Evolutionary conservation across 2,113 vertebrate genomes (phyloP).

Genomic region (Nipponia nippon): DNA sequence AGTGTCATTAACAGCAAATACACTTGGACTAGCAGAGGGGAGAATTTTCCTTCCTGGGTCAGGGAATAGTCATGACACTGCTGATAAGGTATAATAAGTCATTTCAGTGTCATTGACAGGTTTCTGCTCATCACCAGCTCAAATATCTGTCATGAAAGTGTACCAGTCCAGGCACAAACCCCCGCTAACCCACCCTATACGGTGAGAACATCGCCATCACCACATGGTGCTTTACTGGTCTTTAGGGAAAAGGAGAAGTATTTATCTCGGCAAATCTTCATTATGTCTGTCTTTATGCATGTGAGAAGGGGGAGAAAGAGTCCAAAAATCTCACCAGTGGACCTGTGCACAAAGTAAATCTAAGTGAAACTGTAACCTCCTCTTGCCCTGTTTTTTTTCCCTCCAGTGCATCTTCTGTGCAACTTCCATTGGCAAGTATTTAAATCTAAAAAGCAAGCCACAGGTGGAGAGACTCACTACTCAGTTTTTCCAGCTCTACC

Average conservation of each 20-base stretch:
- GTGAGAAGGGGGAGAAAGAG: not conserved
- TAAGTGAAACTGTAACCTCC: not conserved
- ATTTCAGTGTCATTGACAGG: not conserved
- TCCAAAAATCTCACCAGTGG: not conserved
- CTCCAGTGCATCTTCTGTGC: not conserved
- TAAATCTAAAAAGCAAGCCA: not conserved
- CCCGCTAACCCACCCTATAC: not conserved
- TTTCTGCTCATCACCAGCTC: not conserved
- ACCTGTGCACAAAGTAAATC: not conserved
- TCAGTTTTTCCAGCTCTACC: not conserved
- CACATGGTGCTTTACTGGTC: not conserved
- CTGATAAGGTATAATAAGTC: not conserved
- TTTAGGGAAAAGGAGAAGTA: not conserved
- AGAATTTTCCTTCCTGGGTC: not conserved
- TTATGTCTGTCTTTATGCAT: not conserved
- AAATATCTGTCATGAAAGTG: not conserved
- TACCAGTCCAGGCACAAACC: not conserved
- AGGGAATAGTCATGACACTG: not conserved
- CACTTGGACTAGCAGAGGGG: not conserved
- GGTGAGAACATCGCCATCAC: not conserved
- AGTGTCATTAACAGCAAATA: not conserved
- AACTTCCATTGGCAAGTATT: not conserved
- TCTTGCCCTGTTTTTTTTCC: fast-evolving
- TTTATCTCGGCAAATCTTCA: not conserved
- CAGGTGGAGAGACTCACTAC: not conserved